phyloP scores from a whole-genome alignment of 2,888 invertebrate genomes.

The Cephus runcator region DNA sequence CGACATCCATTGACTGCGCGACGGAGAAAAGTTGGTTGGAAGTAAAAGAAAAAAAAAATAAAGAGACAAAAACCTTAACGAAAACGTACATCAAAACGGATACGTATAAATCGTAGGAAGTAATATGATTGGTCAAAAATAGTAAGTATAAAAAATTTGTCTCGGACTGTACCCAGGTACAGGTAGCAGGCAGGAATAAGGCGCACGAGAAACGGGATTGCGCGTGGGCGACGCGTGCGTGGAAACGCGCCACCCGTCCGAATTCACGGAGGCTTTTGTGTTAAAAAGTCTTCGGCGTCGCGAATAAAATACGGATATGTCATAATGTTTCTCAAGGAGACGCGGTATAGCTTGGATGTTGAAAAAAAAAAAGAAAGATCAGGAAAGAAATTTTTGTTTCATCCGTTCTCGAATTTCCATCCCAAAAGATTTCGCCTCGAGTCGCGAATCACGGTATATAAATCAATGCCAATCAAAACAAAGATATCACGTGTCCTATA shows the following conservation, averaged over 20 bases:
- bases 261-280: not conserved
- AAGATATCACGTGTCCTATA: not conserved
- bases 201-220: not conserved
- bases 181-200: not conserved
- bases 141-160: not conserved
- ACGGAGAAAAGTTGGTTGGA: not conserved
- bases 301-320: not conserved
- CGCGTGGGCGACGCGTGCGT: not conserved
- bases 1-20: conserved; percentile 2
- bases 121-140: too few species aligned
- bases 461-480: not conserved
- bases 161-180: not conserved
- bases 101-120: too few species aligned
- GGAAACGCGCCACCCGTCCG: not conserved
- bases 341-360: not conserved
- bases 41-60: not conserved
- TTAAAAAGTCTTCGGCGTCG: not conserved
- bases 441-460: not conserved
- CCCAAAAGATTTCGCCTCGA: not conserved
- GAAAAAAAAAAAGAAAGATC: not conserved
- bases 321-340: not conserved
- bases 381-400: not conserved
- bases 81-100: not conserved
- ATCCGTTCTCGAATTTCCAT: not conserved
- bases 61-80: not conserved